Evolutionary conservation across 2,797 vertebrate genomes (phyloP).

Genomic region (Lepidocolaptes lacrymiger): DNA sequence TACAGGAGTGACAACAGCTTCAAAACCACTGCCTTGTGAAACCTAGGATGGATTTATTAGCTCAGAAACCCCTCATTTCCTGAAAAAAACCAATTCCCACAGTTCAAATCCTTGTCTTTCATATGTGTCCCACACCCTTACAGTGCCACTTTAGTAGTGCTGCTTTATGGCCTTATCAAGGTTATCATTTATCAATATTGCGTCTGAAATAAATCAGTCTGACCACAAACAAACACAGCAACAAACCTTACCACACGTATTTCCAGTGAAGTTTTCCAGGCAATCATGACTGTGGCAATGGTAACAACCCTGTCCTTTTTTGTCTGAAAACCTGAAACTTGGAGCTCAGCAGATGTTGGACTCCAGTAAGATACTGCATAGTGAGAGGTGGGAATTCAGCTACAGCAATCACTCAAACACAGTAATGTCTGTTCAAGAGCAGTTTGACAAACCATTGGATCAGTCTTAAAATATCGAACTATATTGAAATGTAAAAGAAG

Average conservation of each 20-base stretch:
- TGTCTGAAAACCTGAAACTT: background rate
- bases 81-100: background rate
- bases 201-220: background rate
- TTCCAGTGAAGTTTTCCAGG: background rate
- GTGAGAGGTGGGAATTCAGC: background rate
- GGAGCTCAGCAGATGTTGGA: background rate
- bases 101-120: background rate
- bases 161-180: background rate
- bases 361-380: background rate
- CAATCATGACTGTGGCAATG: background rate
- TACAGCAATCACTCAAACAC: background rate
- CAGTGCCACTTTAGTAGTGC: background rate
- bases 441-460: background rate
- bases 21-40: background rate
- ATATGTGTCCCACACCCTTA: rapidly evolving
- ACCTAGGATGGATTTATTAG: background rate
- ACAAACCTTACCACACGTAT: background rate
- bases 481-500: background rate
- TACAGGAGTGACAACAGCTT: background rate
- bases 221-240: background rate
- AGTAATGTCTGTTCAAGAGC: background rate
- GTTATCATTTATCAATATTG: background rate
- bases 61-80: background rate
- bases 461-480: background rate
- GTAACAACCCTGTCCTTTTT: background rate